A percentile compares a stretch with the other conserved stretches of the same genome.
Evolutionary conservation across 2,888 invertebrate genomes (phyloP).

Genomic region (Parnassius mnemosyne): DNA sequence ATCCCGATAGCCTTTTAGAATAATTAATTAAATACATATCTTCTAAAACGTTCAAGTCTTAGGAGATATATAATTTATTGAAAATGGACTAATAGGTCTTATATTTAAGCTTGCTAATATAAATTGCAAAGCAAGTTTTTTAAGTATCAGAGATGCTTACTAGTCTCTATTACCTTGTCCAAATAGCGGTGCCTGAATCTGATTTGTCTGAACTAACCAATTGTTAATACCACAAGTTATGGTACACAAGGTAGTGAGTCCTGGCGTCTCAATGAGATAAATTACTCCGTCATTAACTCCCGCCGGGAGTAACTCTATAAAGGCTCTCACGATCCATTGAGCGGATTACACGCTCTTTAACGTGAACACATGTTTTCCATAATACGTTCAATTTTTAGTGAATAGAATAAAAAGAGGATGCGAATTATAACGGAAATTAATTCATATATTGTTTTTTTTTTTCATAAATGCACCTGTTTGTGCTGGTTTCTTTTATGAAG

Average conservation of each 20-base stretch:
- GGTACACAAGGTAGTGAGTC: constrained; percentile 3
- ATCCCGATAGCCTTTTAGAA: too few species aligned
- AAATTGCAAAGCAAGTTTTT: too few species aligned
- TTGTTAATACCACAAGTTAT: constrained; percentile 11
- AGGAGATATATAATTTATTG: too few species aligned
- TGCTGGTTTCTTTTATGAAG: background rate
- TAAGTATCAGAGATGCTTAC: too few species aligned
- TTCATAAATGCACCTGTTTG: background rate
- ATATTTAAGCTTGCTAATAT: too few species aligned
- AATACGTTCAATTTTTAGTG: constrained; percentile 27
- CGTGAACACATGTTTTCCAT: constrained; percentile 37
- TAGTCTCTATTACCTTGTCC: too few species aligned
- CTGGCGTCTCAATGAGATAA: constrained; percentile 7
- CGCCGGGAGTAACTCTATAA: constrained; percentile 34
- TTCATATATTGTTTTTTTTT: background rate
- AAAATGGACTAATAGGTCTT: too few species aligned
- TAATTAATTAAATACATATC: too few species aligned
- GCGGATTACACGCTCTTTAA: constrained; percentile 44
- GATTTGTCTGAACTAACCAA: background rate
- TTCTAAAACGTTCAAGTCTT: too few species aligned
- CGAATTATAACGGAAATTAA: constrained; percentile 11
- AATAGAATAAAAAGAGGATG: constrained; percentile 9
- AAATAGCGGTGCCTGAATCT: too few species aligned
- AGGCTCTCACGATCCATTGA: constrained; percentile 34
- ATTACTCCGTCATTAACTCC: constrained; percentile 37